Base-by-base conservation (phyloP, 2,113 vertebrate genomes). In the Scolopax mira region DNA sequence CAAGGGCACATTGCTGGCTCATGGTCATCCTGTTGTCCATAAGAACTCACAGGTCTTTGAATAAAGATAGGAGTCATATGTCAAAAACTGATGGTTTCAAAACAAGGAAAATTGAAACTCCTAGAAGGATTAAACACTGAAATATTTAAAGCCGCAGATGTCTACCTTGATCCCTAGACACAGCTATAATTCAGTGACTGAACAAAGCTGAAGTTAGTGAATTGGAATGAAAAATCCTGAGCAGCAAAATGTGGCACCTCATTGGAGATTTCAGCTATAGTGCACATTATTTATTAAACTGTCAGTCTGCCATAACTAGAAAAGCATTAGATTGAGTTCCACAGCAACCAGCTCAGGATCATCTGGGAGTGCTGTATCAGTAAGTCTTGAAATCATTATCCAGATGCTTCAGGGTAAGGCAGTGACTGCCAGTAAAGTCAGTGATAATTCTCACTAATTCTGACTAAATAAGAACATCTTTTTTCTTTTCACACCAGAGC, bases 271-370 rank as follows among this genome's bases (percentile, higher is more conserved):
- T 93, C 94, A 92, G 42, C 35, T 86, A 25, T 89, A 71, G 72
- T 57, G 24, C 42, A 69, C 52, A 92, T 93, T 95, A 93, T 94
- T 93, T 95, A 97, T 94, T 95, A 95, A 96, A 95, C 77, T 92
- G 83, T 92, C 94, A 94, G 55, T 87, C 94, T 94, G 69, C 60
- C 1, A 0, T 78, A 90, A 93, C 83, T 81, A 81, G 69, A 79
- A 94, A 39, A 92, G 33, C 73, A 69, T 92, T 84, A 92, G 72
- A 71, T 66, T 2, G 10, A 81, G 52, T 81, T 94, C 33, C 77
- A 52, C 89, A 92, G 66, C 60, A 87, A 81, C 35, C 30, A 93
- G 41, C 48, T 94, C 83, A 80, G 42, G 33, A 84, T 92, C 86
- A 81, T 44, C 39, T 81, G 89, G 61, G 83, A 96, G 22, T 75